Percentiles rank a stretch among this genome's conserved stretches.
Evolutionary conservation across 2,888 invertebrate genomes (phyloP).

Genomic region (Abrostola triplasia): DNA sequence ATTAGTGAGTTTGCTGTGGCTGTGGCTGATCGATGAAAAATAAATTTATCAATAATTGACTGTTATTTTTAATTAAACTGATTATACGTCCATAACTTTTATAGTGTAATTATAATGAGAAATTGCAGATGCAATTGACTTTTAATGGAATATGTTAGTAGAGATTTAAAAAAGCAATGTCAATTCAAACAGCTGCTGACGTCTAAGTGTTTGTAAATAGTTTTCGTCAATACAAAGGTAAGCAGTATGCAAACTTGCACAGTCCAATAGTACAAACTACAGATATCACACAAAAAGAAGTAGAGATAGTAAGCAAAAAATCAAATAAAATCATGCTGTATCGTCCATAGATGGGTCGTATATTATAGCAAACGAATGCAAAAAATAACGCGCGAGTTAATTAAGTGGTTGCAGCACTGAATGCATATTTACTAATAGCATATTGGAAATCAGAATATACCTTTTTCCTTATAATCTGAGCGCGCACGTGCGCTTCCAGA

Average conservation of each 20-base stretch:
- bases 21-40: neutral
- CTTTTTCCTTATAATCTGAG: conserved; percentile 97
- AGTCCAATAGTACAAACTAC: conserved; percentile 3
- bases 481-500: conserved; percentile 98
- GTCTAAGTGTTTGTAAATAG: conserved; percentile 13
- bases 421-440: conserved; percentile 51
- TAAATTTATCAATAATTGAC: conserved; percentile 18
- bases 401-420: conserved; percentile 47
- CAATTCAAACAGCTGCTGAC: conserved; percentile 25
- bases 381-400: conserved; percentile 46
- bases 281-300: conserved; percentile 17
- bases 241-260: conserved; percentile 3
- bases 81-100: neutral
- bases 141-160: conserved; percentile 9
- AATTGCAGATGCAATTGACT: neutral
- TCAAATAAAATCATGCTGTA: conserved; percentile 56
- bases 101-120: conserved; percentile 7
- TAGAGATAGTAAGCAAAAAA: conserved; percentile 41
- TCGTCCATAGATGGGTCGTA: conserved; percentile 82
- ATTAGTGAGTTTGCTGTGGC: conserved; percentile 2
- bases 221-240: conserved; percentile 3
- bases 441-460: conserved; percentile 81
- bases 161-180: neutral
- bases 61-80: conserved; percentile 13
- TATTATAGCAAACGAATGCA: conserved; percentile 49